Evolutionary conservation across 1,140 invertebrate species (phyloP).

Genomic region (Zaprionus nigranus): DNA sequence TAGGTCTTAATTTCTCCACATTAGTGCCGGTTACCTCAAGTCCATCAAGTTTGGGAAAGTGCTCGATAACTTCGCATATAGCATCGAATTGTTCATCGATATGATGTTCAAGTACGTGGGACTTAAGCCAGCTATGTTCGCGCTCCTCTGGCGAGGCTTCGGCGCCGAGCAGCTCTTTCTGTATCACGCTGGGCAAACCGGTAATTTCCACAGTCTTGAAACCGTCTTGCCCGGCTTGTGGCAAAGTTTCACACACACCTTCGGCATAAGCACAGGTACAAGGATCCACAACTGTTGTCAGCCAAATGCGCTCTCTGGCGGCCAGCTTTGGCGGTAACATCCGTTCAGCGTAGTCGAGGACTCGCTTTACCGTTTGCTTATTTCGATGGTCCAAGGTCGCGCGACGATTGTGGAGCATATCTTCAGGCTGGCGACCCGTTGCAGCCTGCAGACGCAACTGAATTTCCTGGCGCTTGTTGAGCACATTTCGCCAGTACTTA

Average conservation of each 20-base stretch:
- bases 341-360: conserved; percentile 69
- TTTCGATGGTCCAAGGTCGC: conserved; percentile 63
- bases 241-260: conserved; percentile 46
- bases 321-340: background rate
- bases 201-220: conserved; percentile 57
- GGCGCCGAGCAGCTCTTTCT: conserved; percentile 59
- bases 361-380: conserved; percentile 57
- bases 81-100: conserved; percentile 43
- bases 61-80: conserved; percentile 67
- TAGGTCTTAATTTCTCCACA: background rate
- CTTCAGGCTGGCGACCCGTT: conserved; percentile 53
- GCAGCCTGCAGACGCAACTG: conserved; percentile 48
- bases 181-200: conserved; percentile 51
- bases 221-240: conserved; percentile 46
- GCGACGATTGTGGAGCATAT: conserved; percentile 68
- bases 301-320: background rate
- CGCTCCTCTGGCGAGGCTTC: conserved; percentile 17
- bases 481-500: conserved; percentile 64
- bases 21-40: conserved; percentile 58
- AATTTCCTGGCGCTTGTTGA: conserved; percentile 52
- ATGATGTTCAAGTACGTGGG: conserved; percentile 50
- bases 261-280: conserved; percentile 30
- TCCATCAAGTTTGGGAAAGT: conserved; percentile 60
- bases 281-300: conserved; percentile 16
- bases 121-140: conserved; percentile 54